Percentiles rank a stretch among this genome's conserved stretches.
Conservation (phyloP, 2,888 invertebrate species). For the Sminthurinus aureus region DNA sequence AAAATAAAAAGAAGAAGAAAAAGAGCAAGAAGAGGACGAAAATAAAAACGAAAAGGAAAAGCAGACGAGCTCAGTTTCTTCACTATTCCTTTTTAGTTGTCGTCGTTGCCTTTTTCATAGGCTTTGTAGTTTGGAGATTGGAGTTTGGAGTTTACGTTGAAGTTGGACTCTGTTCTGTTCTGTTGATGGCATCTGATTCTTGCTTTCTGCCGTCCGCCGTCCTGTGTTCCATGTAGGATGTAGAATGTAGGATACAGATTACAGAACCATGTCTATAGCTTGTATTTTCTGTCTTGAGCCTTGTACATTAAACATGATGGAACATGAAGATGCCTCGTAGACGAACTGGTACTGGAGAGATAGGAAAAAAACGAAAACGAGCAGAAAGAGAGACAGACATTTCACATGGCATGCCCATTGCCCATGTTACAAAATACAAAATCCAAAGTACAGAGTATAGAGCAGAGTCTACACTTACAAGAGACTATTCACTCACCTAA, state of each 20-base stretch:
- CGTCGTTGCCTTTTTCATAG: neutral
- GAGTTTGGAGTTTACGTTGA: no score
- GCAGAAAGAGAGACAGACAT: constrained; percentile 32
- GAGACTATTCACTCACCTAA: constrained; percentile 43
- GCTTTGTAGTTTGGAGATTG: constrained; percentile 1
- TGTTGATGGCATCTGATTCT: constrained; percentile 31
- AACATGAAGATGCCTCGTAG: constrained; percentile 33
- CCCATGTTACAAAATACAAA: neutral
- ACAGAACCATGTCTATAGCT: constrained; percentile 1
- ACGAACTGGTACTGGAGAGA: constrained; percentile 17
- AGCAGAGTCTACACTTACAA: constrained; percentile 18
- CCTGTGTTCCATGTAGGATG: constrained; percentile 25
- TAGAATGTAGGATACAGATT: neutral
- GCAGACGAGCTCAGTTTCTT: constrained; percentile 39
- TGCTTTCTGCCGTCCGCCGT: constrained; percentile 11
- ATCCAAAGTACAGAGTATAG: neutral
- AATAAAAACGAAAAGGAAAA: neutral
- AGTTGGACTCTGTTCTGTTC: neutral
- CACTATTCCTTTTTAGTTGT: constrained; percentile 7
- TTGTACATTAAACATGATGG: constrained; percentile 30
- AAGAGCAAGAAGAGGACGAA: neutral
- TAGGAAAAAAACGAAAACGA: constrained; percentile 1
- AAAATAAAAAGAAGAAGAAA: neutral
- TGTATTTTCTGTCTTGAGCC: constrained; percentile 25
- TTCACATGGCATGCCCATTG: constrained; percentile 35